Percentiles rank a stretch among this genome's conserved stretches.
Conservation (phyloP, 2,888 invertebrate species). For the Rhingia campestris region DNA sequence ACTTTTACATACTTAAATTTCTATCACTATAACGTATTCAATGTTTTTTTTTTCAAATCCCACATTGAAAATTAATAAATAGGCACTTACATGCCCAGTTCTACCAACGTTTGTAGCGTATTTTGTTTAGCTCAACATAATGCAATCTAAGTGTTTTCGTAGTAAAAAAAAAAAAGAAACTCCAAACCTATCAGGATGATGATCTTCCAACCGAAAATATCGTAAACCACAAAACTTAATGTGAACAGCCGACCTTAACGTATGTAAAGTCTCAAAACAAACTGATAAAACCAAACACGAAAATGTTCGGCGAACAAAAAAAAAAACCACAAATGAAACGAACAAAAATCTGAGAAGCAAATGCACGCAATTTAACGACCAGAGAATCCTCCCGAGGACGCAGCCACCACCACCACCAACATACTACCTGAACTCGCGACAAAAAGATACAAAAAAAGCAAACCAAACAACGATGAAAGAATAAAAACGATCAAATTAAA, state of each 20-base stretch:
- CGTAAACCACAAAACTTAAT: no score
- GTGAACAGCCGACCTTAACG: background rate
- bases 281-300: background rate
- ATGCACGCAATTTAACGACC: constrained; percentile 12
- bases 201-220: no score
- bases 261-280: background rate
- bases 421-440: background rate
- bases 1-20: no score
- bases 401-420: constrained; percentile 5
- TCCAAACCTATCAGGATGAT: no score
- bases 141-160: no score
- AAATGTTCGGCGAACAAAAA: background rate
- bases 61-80: no score
- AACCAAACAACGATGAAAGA: constrained; percentile 19
- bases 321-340: background rate
- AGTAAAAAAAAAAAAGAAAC: no score
- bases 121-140: no score
- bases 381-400: background rate
- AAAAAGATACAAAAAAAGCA: background rate
- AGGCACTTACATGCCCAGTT: no score
- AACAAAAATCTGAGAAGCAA: background rate
- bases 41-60: no score
- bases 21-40: no score
- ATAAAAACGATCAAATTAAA: constrained; percentile 49
- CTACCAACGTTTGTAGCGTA: no score